A percentile compares a stretch with the other conserved stretches of the same genome.
These are phyloP conservation scores for Neoaliturus tenellus DNA, from an alignment of 2,888 invertebrate genomes.

Conservation along the genomic window DNA sequence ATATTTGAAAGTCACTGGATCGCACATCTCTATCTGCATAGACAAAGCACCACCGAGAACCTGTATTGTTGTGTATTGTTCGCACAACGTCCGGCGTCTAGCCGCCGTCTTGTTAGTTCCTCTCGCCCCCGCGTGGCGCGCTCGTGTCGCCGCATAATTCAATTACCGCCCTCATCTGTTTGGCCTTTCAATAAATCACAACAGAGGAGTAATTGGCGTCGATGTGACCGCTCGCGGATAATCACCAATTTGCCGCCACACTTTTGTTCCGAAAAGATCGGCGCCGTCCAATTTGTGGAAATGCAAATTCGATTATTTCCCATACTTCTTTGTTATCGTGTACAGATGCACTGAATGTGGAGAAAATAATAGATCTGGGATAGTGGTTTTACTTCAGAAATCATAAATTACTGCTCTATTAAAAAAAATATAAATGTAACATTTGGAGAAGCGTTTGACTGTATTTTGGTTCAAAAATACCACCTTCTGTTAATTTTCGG, in stretches of 20 bases:
- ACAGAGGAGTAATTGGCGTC: slow-evolving; percentile 46
- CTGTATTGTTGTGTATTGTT: neutral
- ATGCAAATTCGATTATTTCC: slow-evolving; percentile 15
- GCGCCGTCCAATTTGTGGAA: slow-evolving; percentile 26
- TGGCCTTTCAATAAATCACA: slow-evolving; percentile 55
- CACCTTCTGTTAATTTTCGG: too few relatives aligned
- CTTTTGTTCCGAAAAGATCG: slow-evolving; percentile 32
- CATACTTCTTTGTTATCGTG: neutral
- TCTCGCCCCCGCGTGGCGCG: slow-evolving; percentile 26
- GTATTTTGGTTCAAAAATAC: too few relatives aligned
- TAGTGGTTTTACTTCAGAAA: too few relatives aligned
- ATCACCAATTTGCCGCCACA: slow-evolving; percentile 46
- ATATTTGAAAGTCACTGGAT: too few relatives aligned
- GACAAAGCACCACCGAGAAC: neutral
- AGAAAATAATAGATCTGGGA: too few relatives aligned
- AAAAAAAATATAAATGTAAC: too few relatives aligned
- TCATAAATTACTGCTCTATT: too few relatives aligned
- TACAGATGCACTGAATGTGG: neutral
- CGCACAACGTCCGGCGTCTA: neutral
- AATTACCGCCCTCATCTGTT: slow-evolving; percentile 53
- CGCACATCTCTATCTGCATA: too few relatives aligned
- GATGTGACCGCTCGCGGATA: slow-evolving; percentile 10
- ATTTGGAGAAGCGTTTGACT: too few relatives aligned
- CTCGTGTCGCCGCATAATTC: slow-evolving; percentile 58
- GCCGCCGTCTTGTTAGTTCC: slow-evolving; percentile 10